Conservation (phyloP, 2,888 invertebrate genomes). For the Parapristionchus giblindavisi region DNA sequence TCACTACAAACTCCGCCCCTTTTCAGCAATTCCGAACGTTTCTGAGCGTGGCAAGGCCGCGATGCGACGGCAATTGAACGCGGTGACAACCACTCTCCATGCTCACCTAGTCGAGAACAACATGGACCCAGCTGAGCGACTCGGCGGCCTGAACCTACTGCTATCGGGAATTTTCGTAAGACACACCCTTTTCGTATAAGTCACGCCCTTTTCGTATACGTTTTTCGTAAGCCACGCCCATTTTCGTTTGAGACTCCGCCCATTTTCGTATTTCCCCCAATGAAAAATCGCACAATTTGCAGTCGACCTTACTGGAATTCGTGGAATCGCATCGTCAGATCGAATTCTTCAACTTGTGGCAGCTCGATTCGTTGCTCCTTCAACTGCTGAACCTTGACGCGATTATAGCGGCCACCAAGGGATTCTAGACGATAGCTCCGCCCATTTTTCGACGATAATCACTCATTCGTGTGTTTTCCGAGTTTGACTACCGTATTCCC, state of each 20-base stretch:
- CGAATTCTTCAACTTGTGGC: constrained; percentile 66
- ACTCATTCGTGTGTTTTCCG: too few relatives aligned
- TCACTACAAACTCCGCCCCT: background rate
- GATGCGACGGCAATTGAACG: constrained; percentile 52
- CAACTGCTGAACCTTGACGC: constrained; percentile 60
- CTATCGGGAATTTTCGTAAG: constrained; percentile 65
- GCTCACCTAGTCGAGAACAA: constrained; percentile 4
- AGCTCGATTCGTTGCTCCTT: constrained; percentile 59
- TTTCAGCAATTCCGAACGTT: constrained; percentile 54
- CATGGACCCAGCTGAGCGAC: constrained; percentile 53
- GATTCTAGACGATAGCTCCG: too few relatives aligned
- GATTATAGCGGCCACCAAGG: constrained; percentile 41
- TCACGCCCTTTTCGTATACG: too few relatives aligned
- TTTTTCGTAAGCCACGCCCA: too few relatives aligned
- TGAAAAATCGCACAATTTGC: too few relatives aligned
- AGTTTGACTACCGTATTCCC: too few relatives aligned
- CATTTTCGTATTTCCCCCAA: too few relatives aligned
- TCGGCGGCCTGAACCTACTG: constrained; percentile 62
- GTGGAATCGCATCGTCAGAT: constrained; percentile 66
- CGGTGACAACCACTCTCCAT: constrained; percentile 43
- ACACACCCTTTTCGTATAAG: too few relatives aligned
- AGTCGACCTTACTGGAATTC: constrained; percentile 66
- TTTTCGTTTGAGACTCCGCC: too few relatives aligned
- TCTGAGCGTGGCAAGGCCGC: constrained; percentile 48
- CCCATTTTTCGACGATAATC: too few relatives aligned